Base-by-base conservation (phyloP, 2,797 vertebrate genomes). In the Poecilia picta region DNA sequence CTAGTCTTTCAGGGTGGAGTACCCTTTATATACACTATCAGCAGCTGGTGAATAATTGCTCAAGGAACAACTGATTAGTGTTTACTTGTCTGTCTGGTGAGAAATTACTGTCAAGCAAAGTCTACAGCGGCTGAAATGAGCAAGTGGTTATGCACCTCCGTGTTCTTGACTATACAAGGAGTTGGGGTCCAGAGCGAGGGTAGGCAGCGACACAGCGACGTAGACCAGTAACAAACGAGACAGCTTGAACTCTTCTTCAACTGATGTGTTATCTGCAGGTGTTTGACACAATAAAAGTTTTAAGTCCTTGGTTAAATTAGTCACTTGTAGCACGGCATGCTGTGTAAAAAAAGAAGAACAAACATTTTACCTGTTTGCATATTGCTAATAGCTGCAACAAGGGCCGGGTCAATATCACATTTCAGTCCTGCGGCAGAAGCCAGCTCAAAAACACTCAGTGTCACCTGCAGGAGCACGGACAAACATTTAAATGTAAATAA, bases 191-290 rank as follows among this genome's bases (percentile, higher is more conserved):
- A 93, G 83, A 70, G 97, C 96, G 77, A 99, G 89, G 15, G 89
- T 85, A 0, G 98, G 98, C 85, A 99, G 93, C 45, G 97, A 97
- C 77, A 98, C 97, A 0, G 97, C 98, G 18, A 98, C 79, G 28
- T 97, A 99, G 82, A 99, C 96, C 78, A 99, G 93, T n/a, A 99
- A 96, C 87, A 99, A 92, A 49, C 96, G 97, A 73, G 96, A 95
- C 85, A 97, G 89, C 88, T 97, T 98, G 93, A 97, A 98, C 68
- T 99, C 98, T 80, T 99, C 97, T 72, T 99, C 98, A 0, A 91
- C 64, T 31, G 97, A 97, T 0, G 90, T 91, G 89, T 93, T 95
- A 11, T 98, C 98, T 99, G 93, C 45, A 64, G 75, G 72, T 31
- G 77, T 66, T 82, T 76, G 2, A 72, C 41, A 39, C 25, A 7